Base-by-base conservation (phyloP, 1,140 invertebrate species). In the Sminthurides bifidus region DNA sequence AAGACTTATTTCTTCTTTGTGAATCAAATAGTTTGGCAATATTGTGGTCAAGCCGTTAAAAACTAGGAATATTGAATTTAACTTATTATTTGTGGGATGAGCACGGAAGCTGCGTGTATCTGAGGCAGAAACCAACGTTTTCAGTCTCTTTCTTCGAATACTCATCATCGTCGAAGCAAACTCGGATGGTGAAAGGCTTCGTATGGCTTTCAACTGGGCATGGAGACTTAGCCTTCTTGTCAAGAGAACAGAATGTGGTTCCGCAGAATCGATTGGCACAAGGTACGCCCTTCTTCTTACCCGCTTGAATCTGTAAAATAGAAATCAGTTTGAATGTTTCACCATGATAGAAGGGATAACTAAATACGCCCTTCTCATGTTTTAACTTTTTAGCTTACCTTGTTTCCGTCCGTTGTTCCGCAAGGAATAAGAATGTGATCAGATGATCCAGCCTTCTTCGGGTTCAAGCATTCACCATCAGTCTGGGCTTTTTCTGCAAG, bases 381-480 rank as follows among this genome's bases (percentile, higher is more conserved):
- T 5, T 14, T 12, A 14, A 48, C 29, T 21, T 43, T 43, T 8
- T 43, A 35, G 17, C 23, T 57, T 64, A 64, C 64, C 64, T 66
- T 66, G 26, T 66, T 66, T 54, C 64, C 64, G 27, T 66, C 64
- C 10, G 64, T 64, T 29, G 64, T 66, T 24, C 64, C 64, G 54
- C 64, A 66, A 43, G 64, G 64, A 43, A 66, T 66, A 19, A 64
- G 31, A 54, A 66, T 54, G 53, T 66, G 64, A 59, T 66, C 64
- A 5, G 61, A 61, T 26, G 61, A 61, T 0, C 62, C 64, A 27
- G 59, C 58, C 51, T 66, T 66, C 31, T 66, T 66, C 0, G 64
- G 59, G 46, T 66, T 66, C 41, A 66, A 44, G 30, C 64, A 66
- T 33, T 66, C 64, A 37, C 54, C 53, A 31, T 66, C 64, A 19